Percentiles rank a stretch among this genome's conserved stretches.
These are phyloP conservation scores for Lasioglossum malachurum DNA, from an alignment of 2,888 invertebrate species.

Conservation along the genomic window DNA sequence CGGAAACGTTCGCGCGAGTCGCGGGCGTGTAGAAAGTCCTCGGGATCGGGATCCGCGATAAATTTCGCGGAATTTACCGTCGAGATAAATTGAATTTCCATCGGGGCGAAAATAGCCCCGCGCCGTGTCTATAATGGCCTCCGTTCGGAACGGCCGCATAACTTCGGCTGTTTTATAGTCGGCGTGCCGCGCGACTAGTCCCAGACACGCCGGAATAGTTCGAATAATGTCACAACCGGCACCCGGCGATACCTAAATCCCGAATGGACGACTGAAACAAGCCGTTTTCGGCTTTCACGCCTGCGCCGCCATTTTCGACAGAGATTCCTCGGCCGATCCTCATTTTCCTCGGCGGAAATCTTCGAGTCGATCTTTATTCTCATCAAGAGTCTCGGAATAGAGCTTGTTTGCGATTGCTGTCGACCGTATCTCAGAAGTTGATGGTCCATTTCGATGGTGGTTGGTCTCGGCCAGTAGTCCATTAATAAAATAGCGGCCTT, in stretches of 20 bases:
- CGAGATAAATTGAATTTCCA: conserved; percentile 53
- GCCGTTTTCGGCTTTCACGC: conserved; percentile 8
- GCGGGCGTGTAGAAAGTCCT: conserved; percentile 28
- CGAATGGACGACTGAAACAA: not conserved
- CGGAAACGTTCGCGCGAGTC: conserved; percentile 10
- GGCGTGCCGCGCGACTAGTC: conserved; percentile 16
- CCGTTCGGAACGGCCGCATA: conserved; percentile 29
- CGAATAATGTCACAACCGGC: conserved; percentile 22
- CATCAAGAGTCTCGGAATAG: not conserved
- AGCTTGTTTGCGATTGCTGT: not conserved
- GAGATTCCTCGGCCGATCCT: not conserved
- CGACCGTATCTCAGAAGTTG: not conserved
- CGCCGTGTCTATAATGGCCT: conserved; percentile 31
- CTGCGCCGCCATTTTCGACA: not conserved
- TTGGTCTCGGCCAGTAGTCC: no score
- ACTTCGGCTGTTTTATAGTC: conserved; percentile 44
- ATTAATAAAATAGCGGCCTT: not conserved
- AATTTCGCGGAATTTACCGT: conserved; percentile 47
- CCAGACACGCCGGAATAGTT: conserved; percentile 25
- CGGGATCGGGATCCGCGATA: conserved; percentile 39
- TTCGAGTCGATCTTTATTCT: not conserved
- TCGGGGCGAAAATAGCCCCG: conserved; percentile 43
- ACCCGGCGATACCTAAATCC: conserved; percentile 8
- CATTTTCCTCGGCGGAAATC: not conserved
- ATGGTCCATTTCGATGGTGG: not conserved